Evolutionary conservation across 1,140 invertebrate species (phyloP), one percentile per base, ranked within the genome.

Genomic region (Coptotermes formosanus): DNA sequence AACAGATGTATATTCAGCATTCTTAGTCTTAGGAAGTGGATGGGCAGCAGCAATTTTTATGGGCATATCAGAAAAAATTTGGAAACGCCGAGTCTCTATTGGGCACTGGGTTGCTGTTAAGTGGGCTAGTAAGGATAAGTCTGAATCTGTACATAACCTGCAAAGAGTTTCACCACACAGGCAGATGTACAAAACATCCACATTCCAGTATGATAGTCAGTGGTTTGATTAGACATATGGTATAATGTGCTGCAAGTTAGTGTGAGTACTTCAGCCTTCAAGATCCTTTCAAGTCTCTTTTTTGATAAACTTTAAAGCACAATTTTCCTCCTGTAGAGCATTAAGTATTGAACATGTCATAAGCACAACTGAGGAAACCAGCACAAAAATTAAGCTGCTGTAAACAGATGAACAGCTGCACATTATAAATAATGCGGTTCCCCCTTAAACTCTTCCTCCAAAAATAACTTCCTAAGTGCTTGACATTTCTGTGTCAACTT

Each of bases 1-100:
- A 3, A 88, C 89, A 7, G 91, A 92, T 69, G 91, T 92, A 11
- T 92, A 92, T 84, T 91, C 90, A 0, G 91, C 91, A 0, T 91
- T 91, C 85, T 88, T 90, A n/a, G 89, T 91, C 25, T 86, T 92
- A 8, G 85, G 88, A 0, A 88, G 88, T 12, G 91, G 91, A 1
- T 82, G 90, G 1, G 19, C 91, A 21, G n/a, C 52, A 25, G 83
- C 45, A 11, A 44, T 69, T n/a, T 38, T 8, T 23, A n/a, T 85
- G 64, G 86, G 44, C 12, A 16, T 85, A 30, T 23, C 52, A 64
- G 86, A 87, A 45, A 75, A 44, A 8, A 11, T 87, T 14, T 87
- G 86, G 86, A 48, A 64, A 19, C 86, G 44, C 32, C 45, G 86
- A 32, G 14, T 38, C 2, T 69, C 81, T 44, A 19, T 82, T 9